Evolutionary conservation across 2,113 vertebrate genomes (phyloP), one percentile per base, ranked within the genome.

Genomic region (Passer montanus): DNA sequence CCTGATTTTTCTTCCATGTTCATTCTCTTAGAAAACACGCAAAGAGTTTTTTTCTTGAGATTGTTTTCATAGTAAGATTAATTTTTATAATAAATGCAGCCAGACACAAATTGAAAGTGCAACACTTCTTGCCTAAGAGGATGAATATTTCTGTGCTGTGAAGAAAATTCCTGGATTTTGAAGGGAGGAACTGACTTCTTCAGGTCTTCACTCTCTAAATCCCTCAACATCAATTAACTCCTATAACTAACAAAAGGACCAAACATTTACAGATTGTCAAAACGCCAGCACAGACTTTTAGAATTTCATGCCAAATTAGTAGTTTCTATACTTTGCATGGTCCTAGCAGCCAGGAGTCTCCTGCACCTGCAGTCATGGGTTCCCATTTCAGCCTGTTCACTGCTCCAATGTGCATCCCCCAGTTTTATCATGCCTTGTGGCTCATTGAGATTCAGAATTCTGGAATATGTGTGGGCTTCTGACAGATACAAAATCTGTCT

Each of bases 91-190:
- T 87, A 76, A 82, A 93, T 68, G 70, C 50, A 94, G 47, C 31
- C 87, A 93, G 93, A 94, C 93, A 91, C 58, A 84, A 88, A 90
- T 60, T n/a, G 86, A 86, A 91, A 87, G 83, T 87, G 83, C 72
- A 75, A 73, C 49, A 15, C 27, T 52, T 93, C 41, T 56, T 90
- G 49, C 52, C 39, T 60, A n/a, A 62, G 52, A 53, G 5, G 4
- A 39, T 41, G 12, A 90, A 67, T 28, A 12, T 47, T 92, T 92
- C 47, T 67, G 23, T 52, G 30, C 27, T 66, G 15, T 55, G 16
- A 58, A 37, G 23, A 58, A 58, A 43, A 47, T 68, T 49, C 21
- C 31, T 41, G 22, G n/a, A 30, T 37, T 91, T 84, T 2, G 2
- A 67, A 70, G 23, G 23, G 41, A 74, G 10, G 35, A 66, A 11